Evolutionary conservation across 2,888 invertebrate species (phyloP).

Genomic region (Synergus umbraculus): DNA sequence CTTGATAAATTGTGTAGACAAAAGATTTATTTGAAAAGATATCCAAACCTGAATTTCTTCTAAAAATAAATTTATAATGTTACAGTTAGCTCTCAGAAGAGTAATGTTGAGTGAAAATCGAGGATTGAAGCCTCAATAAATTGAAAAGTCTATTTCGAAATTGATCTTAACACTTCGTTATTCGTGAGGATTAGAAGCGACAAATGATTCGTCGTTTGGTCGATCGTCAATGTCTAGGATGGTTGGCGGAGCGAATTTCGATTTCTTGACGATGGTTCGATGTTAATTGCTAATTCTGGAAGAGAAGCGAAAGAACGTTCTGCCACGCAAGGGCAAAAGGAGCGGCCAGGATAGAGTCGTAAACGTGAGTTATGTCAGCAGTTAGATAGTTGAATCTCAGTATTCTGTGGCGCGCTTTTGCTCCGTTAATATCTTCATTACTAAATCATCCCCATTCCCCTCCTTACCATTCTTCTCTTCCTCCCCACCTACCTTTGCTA

Average conservation of each 20-base stretch:
- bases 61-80: no score
- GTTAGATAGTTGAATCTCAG: constrained; percentile 77
- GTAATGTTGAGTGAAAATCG: no score
- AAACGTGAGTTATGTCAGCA: constrained; percentile 76
- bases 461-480: constrained; percentile 53
- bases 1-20: no score
- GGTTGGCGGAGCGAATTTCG: constrained; percentile 27
- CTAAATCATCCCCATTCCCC: constrained; percentile 73
- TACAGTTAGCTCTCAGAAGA: no score
- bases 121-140: neutral
- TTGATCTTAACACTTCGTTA: neutral
- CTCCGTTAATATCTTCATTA: constrained; percentile 77
- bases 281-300: constrained; percentile 40
- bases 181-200: constrained; percentile 8
- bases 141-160: neutral
- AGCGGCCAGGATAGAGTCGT: constrained; percentile 71
- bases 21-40: no score
- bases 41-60: no score
- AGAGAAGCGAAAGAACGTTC: constrained; percentile 55
- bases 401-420: constrained; percentile 75
- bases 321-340: constrained; percentile 58
- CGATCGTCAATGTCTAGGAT: constrained; percentile 31
- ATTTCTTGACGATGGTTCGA: constrained; percentile 39
- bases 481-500: constrained; percentile 39
- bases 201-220: constrained; percentile 29